These are phyloP conservation scores for Pelagia noctiluca DNA, from an alignment of 30 jellyfish, hydroid and myxozoan species.

Conservation along the genomic window DNA sequence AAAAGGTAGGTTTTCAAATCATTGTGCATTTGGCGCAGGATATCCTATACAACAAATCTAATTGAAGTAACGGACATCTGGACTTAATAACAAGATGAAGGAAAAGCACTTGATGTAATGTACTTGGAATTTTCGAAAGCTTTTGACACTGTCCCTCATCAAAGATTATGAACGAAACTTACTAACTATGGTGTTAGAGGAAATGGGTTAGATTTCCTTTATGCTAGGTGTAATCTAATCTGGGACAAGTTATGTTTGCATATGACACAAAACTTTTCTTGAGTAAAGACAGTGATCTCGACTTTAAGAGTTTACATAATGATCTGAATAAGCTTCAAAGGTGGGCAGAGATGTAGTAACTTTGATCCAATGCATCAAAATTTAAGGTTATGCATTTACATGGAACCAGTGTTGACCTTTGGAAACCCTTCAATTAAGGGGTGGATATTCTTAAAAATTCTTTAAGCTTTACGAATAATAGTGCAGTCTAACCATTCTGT, in stretches of 20 bases:
- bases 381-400: not conserved
- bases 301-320: constrained; percentile 26
- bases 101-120: constrained; percentile 45
- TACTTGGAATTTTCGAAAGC: constrained; percentile 24
- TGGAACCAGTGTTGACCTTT: constrained; percentile 7
- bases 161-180: constrained; percentile 21
- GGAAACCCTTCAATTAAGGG: not conserved
- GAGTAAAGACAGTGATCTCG: constrained; percentile 24
- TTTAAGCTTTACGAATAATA: constrained; percentile 14
- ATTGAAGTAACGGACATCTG: constrained; percentile 41
- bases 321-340: constrained; percentile 34
- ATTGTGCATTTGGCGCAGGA: too few species aligned
- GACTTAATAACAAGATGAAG: constrained; percentile 30
- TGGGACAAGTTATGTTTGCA: constrained; percentile 49
- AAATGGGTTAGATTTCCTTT: not conserved
- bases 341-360: constrained; percentile 40
- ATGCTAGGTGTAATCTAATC: constrained; percentile 24
- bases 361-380: constrained; percentile 33
- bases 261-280: constrained; percentile 39
- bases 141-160: too few species aligned
- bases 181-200: not conserved
- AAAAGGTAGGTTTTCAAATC: too few species aligned
- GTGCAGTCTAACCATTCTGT: constrained; percentile 6
- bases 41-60: constrained; percentile 47
- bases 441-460: not conserved